phyloP scores from a whole-genome alignment of 92 coral and sea anemone genomes.

The Parazoanthus darwini region DNA sequence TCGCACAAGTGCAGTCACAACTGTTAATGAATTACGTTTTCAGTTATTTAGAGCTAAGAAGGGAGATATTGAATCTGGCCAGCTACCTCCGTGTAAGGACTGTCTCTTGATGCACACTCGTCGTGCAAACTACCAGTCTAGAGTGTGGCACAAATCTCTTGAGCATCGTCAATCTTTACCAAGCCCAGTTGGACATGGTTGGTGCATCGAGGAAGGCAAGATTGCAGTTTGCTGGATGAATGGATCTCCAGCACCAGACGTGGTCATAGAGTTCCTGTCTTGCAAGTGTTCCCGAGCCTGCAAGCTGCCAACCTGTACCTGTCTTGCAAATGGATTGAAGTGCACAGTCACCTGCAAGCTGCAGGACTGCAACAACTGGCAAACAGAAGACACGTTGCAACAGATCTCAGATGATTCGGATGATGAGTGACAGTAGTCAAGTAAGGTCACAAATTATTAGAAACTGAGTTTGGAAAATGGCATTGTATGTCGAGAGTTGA shows the following conservation, averaged over 20 bases:
- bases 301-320: slow-evolving; percentile 50
- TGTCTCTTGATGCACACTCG: slow-evolving; percentile 58
- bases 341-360: slow-evolving; percentile 51
- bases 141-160: slow-evolving; percentile 49
- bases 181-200: slow-evolving; percentile 50
- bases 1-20: slow-evolving; percentile 6
- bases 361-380: slow-evolving; percentile 51
- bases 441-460: background rate
- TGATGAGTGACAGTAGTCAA: slow-evolving; percentile 23
- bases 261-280: slow-evolving; percentile 34
- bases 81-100: slow-evolving; percentile 58
- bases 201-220: slow-evolving; percentile 54
- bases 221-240: slow-evolving; percentile 56
- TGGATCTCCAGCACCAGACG: slow-evolving; percentile 61
- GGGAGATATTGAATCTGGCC: too few species aligned
- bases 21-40: slow-evolving; percentile 47
- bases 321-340: slow-evolving; percentile 52
- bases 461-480: slow-evolving; percentile 20
- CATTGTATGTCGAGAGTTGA: background rate
- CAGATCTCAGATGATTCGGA: slow-evolving; percentile 43
- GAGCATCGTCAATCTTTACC: slow-evolving; percentile 47
- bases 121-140: slow-evolving; percentile 65
- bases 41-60: background rate
- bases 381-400: slow-evolving; percentile 7
- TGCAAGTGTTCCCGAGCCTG: slow-evolving; percentile 24